Evolutionary conservation across 1,140 invertebrate genomes (phyloP).

Genomic region (Hyles euphorbiae): DNA sequence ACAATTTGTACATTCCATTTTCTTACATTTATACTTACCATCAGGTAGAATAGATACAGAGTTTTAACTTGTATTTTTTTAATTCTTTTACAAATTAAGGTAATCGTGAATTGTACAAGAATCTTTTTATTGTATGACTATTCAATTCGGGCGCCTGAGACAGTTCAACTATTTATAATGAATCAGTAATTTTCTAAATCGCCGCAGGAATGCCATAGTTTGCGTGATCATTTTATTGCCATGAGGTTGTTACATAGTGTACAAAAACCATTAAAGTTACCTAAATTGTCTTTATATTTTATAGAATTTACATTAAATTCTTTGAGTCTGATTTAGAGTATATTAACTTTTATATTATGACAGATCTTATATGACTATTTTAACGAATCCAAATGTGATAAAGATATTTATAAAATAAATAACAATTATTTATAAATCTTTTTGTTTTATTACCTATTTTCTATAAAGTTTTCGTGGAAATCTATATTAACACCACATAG

Average conservation of each 20-base stretch:
- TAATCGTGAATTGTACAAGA: too few species aligned
- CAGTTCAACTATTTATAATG: constrained; percentile 32
- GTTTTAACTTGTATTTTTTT: too few species aligned
- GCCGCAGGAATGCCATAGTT: constrained; percentile 47
- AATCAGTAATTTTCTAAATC: constrained; percentile 15
- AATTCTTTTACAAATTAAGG: too few species aligned
- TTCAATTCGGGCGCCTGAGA: constrained; percentile 22
- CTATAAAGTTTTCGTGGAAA: background rate
- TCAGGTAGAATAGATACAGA: too few species aligned
- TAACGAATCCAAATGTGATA: constrained; percentile 58
- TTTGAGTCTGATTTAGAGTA: constrained; percentile 67
- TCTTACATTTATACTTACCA: constrained; percentile 6
- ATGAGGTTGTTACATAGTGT: constrained; percentile 60
- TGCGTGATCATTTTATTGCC: constrained; percentile 48
- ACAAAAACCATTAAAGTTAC: constrained; percentile 67
- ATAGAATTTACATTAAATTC: constrained; percentile 70
- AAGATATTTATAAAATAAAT: constrained; percentile 62
- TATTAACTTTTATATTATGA: constrained; percentile 47
- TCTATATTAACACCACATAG: too few species aligned
- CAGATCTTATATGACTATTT: constrained; percentile 43
- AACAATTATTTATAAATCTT: constrained; percentile 20
- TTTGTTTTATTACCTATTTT: background rate
- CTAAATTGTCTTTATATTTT: constrained; percentile 56
- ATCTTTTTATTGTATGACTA: constrained; percentile 1
- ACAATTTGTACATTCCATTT: constrained; percentile 34